Evolutionary conservation across 2,113 vertebrate genomes (phyloP), one percentile per base, ranked within the genome.

Genomic region (Lagopus leucura): DNA sequence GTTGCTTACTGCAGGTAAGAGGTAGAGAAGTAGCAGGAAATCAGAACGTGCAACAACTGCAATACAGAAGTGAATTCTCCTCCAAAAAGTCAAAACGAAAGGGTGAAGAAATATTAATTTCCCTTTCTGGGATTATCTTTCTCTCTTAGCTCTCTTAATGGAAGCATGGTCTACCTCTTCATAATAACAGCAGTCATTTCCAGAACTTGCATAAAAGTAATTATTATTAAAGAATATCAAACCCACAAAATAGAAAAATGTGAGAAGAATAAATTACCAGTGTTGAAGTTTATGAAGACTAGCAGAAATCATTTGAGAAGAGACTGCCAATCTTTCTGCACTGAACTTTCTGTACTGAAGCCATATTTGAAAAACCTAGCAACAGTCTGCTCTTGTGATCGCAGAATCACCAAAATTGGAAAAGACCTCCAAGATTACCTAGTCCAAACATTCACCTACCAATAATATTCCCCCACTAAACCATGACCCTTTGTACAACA

Each of bases 11-110:
- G 45, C 40, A 80, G 71, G 45, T 45, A 57, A 88, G 67, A 95
- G 40, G 30, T 66, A 48, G 48, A 88, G 82, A 72, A 95, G 82
- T 45, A 89, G 58, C 71, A 95, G 36, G 58, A 79, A 95, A 94
- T 70, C 40, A 85, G 40, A 94, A 89, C 27, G 69, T 79, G 84
- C 57, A 95, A 78, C 57, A 88, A 32, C 52, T 61, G 52, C 47
- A 54, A 54, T 34, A 67, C 0, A 0, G 7, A 88, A 24, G 11
- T 82, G 63, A 18, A 34, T 90, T 81, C 70, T 86, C 64, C 27
- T 75, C 73, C 75, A 43, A 75, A 84, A 54, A 1, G 1, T 40
- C 36, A 75, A 81, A 91, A 92, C 32, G 43, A 81, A 94, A 94
- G 25, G 5, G 89, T 28, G 8, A 83, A 15, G 10, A 71, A 67